A percentile compares a stretch with the other conserved stretches of the same genome.
These are phyloP conservation scores for Chascanopsetta lugubris DNA, from an alignment of 2,113 vertebrate genomes.

Conservation along the genomic window DNA sequence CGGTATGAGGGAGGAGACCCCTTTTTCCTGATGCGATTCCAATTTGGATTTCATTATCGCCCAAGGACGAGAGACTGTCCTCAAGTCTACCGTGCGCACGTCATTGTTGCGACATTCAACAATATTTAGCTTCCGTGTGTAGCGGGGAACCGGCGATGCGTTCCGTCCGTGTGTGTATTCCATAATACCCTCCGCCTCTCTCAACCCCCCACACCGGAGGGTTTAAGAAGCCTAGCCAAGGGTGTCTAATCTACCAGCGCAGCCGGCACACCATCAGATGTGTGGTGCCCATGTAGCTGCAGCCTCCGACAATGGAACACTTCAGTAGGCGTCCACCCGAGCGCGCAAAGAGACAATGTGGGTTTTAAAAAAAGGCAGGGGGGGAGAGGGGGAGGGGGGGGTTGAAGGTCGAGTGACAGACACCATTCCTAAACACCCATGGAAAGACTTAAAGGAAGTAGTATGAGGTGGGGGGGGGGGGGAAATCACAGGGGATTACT, in stretches of 20 bases:
- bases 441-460: background rate
- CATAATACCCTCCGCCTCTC: background rate
- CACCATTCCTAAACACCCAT: conserved; percentile 29
- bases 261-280: conserved; percentile 52
- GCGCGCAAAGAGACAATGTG: conserved; percentile 29
- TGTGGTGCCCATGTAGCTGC: conserved; percentile 49
- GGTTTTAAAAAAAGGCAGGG: no score
- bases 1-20: conserved; percentile 18
- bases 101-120: background rate
- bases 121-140: background rate
- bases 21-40: conserved; percentile 17
- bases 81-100: conserved; percentile 9
- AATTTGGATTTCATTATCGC: conserved; percentile 46
- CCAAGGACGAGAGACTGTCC: background rate
- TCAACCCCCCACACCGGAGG: conserved; percentile 9
- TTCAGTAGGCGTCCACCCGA: conserved; percentile 37
- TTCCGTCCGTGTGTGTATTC: background rate
- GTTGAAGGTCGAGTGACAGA: conserved; percentile 30
- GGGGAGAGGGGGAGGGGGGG: no score
- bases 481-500: no score
- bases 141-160: background rate
- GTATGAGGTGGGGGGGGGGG: background rate
- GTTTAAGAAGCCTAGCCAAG: conserved; percentile 54
- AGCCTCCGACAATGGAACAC: conserved; percentile 42
- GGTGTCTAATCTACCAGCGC: conserved; percentile 68